Evolutionary conservation across 2,797 vertebrate species (phyloP), one percentile per base, ranked within the genome.

Genomic region (Aeoliscus strigatus): DNA sequence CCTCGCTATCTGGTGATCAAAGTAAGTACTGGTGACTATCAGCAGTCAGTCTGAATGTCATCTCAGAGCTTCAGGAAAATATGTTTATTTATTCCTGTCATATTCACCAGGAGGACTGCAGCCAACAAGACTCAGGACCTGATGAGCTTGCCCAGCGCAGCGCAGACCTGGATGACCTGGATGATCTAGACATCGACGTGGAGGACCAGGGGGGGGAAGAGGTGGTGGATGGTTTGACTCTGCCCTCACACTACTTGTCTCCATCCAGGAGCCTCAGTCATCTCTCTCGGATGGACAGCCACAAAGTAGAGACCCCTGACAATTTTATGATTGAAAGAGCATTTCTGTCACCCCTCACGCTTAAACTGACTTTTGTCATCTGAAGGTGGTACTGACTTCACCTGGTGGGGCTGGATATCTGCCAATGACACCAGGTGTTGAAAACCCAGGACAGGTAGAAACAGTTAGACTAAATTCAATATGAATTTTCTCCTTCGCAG

Each of bases 1-100:
- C 90, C 88, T 6, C 89, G 94, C n/a, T 97, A 95, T 63, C 86
- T 97, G 37, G 94, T 97, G 42, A 91, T 96, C 67, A 95, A 90
- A 82, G 93, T 94, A 70, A 84, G 87, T n/a, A n/a, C n/a, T n/a
- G n/a, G n/a, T 38, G 8, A 23, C 2, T 1, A 9, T 8, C 25
- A 52, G 5, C 17, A 23, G 4, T 10, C 1, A 21, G 2, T 38
- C 7, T 5, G 5, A 13, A 25, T 5, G 16, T n/a, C 28, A 4
- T 43, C 23, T 10, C 14, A 21, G 25, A 16, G 8, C 25, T 25
- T 39, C 3, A 13, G 12, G 41, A 21, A 21, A 34, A 40, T 1
- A 2, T 29, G 34, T 18, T 25, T 27, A 6, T 31, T 14, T n/a
- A 29, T n/a, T 12, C 2, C 5, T 8, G 9, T 33, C 8, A 18